Evolutionary conservation across 1,140 invertebrate species (phyloP).

Genomic region (Zelostemma sp.): DNA sequence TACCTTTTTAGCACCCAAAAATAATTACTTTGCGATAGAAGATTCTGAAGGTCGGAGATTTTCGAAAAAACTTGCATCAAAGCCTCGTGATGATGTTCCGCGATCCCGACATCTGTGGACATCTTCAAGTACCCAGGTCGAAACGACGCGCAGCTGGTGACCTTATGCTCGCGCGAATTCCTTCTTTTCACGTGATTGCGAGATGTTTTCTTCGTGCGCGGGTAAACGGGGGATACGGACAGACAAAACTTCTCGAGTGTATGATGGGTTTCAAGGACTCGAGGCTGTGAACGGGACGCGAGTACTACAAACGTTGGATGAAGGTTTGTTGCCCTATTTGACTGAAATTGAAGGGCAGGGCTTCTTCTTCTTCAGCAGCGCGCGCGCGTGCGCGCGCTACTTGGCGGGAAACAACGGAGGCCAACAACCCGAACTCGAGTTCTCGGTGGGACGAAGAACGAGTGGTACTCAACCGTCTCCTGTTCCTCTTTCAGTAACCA

Average conservation of each 20-base stretch:
- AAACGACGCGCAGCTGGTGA: background rate
- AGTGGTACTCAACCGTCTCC: slow-evolving; percentile 12
- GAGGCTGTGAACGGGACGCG: slow-evolving; percentile 12
- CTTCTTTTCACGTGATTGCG: background rate
- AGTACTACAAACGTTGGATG: slow-evolving; percentile 32
- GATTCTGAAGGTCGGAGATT: no score
- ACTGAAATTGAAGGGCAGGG: slow-evolving; percentile 17
- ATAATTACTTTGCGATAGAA: no score
- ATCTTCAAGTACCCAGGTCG: background rate
- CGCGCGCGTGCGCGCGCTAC: slow-evolving; percentile 39
- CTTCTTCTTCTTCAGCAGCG: background rate
- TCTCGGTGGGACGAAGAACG: slow-evolving; percentile 29
- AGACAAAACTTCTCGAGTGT: background rate
- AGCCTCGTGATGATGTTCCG: no score
- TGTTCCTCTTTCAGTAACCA: slow-evolving; percentile 2
- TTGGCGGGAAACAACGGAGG: slow-evolving; percentile 54
- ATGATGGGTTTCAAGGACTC: slow-evolving; percentile 51
- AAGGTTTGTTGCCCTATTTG: slow-evolving; percentile 51
- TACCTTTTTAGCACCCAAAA: no score
- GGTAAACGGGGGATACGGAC: background rate
- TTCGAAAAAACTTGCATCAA: no score
- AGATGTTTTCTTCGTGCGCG: background rate
- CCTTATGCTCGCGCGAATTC: background rate
- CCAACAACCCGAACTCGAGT: slow-evolving; percentile 13
- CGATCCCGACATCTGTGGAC: background rate